phyloP scores from a whole-genome alignment of 2,113 vertebrate genomes.

The Leptocoma aspasia region DNA sequence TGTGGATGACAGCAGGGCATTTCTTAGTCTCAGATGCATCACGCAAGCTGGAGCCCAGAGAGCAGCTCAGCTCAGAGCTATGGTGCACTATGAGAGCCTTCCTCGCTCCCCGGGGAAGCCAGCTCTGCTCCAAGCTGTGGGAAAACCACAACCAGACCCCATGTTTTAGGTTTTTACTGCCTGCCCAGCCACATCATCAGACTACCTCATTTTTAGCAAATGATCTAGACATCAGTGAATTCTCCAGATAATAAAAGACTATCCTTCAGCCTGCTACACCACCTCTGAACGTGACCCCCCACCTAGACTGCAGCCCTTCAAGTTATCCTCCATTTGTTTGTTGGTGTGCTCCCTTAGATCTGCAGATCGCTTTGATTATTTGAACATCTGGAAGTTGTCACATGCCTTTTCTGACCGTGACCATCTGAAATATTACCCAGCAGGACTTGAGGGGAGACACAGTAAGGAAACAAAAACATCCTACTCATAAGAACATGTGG shows the following conservation, averaged over 20 bases:
- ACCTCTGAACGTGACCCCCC: constrained; percentile 26
- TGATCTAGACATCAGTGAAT: not conserved
- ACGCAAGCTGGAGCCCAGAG: not conserved
- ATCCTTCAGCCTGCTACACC: not conserved
- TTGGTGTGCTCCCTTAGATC: constrained; percentile 64
- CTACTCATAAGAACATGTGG: constrained; percentile 72
- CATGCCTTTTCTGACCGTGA: constrained; percentile 64
- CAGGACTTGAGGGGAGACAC: constrained; percentile 64
- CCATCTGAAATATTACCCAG: constrained; percentile 71
- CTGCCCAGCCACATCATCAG: not conserved
- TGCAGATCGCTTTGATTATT: constrained; percentile 67
- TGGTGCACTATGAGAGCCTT: rapidly evolving
- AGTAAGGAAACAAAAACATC: constrained; percentile 70
- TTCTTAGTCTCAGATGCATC: not conserved
- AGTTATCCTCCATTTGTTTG: constrained; percentile 68
- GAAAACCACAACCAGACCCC: not conserved
- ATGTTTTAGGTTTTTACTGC: not conserved
- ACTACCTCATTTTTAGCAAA: not conserved
- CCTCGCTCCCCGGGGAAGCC: not conserved
- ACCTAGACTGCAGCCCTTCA: constrained; percentile 48
- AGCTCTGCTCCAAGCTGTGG: not conserved
- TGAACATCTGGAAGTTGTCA: constrained; percentile 75
- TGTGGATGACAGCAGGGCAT: not conserved
- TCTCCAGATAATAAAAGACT: not conserved
- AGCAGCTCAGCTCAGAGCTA: not conserved